Evolutionary conservation across 2,888 invertebrate genomes (phyloP), one percentile per base, ranked within the genome.

Genomic region (Luperina testacea): DNA sequence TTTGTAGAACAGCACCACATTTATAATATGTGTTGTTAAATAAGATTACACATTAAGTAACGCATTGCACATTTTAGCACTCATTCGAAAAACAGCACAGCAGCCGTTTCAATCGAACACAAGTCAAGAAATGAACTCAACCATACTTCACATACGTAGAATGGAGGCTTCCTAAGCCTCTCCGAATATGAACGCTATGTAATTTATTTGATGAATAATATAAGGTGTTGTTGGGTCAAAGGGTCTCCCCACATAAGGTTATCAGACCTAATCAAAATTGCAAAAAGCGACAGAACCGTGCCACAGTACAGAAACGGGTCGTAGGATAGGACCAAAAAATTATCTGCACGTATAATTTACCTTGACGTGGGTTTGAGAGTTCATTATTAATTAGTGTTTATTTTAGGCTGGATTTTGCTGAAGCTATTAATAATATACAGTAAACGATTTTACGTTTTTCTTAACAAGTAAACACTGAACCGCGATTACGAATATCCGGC

Each of bases 191-290:
- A 57, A 64, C 67, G 67, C 53, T 38, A 61, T 81, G 72, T 81
- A 80, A 80, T 85, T 75, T 64, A 51, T 82, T 74, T 72, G 51
- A 63, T 84, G 84, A 84, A 84, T 84, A 83, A 86, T 83, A 75
- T 59, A 84, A 67, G 38, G 78, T 73, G 74, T 84, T 73, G 74
- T 84, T 69, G 67, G 75, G 72, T 61, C 65, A 87, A 78, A 87
- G 70, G 75, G 78, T 45, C 42, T 45, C 42, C 45, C 45, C 48
- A 83, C 63, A 24, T 72, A 51, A 78, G 78, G 79, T 87, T 80
- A 75, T 78, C 67, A 75, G 69, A 61, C 69, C 72, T 79, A 73
- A 89, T 89, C 57, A 88, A 89, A 89, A 79, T 81, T 89, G 75
- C 83, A 88, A 75, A 81, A 77, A 76, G 80, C 68, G 73, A n/a